Evolutionary conservation across 2,888 invertebrate genomes (phyloP).

Genomic region (Eucera pruinosa): DNA sequence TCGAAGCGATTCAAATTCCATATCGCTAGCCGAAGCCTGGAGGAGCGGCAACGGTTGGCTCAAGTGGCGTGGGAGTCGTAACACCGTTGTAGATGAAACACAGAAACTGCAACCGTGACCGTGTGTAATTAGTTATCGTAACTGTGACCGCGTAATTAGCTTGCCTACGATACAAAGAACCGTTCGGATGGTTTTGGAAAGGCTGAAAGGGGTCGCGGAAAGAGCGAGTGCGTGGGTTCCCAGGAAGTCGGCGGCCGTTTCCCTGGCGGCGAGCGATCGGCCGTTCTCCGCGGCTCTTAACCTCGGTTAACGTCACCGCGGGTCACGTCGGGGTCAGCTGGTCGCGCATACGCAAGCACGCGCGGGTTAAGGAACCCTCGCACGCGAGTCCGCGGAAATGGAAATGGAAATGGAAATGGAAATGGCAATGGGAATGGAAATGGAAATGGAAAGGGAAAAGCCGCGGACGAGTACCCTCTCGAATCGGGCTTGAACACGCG

Average conservation of each 20-base stretch:
- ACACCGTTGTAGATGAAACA: too few relatives aligned
- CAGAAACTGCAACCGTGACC: too few relatives aligned
- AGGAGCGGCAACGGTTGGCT: too few relatives aligned
- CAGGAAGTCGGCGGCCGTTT: conserved; percentile 4
- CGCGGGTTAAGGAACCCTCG: conserved; percentile 65
- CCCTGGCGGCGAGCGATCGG: background rate
- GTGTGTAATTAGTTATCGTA: too few relatives aligned
- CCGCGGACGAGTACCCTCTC: background rate
- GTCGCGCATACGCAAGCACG: conserved; percentile 43
- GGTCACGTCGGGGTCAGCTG: conserved; percentile 66
- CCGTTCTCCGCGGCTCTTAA: conserved; percentile 56
- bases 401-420: too few relatives aligned
- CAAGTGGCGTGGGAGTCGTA: too few relatives aligned
- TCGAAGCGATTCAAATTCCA: too few relatives aligned
- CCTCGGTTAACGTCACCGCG: conserved; percentile 63
- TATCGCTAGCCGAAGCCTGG: too few relatives aligned
- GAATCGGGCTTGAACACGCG: conserved; percentile 19
- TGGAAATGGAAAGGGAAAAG: background rate
- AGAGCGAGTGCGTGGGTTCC: background rate
- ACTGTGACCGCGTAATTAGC: too few relatives aligned
- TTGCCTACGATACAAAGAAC: too few relatives aligned
- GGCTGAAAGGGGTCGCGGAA: background rate
- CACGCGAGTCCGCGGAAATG: conserved; percentile 23
- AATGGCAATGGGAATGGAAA: too few relatives aligned
- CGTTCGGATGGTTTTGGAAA: too few relatives aligned